phyloP scores from a whole-genome alignment of 1,140 invertebrate genomes.

The Pogonomyrmex barbatus region DNA sequence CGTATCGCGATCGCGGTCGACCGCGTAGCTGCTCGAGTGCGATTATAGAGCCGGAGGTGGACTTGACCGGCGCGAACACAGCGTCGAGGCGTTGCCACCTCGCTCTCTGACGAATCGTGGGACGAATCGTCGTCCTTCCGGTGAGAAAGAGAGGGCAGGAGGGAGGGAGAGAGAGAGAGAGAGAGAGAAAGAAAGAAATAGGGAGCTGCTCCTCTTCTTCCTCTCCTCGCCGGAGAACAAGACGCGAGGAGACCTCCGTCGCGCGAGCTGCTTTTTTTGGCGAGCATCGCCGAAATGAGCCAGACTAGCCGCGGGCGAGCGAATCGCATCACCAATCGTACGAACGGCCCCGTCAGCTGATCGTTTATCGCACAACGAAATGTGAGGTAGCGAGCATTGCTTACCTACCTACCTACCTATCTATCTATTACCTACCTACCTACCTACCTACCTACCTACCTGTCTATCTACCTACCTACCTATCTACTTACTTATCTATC shows the following conservation, averaged over 20 bases:
- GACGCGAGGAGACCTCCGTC: background rate
- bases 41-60: conserved; percentile 26
- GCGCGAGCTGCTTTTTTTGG: conserved; percentile 35
- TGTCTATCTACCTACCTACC: background rate
- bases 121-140: conserved; percentile 23
- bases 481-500: background rate
- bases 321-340: conserved; percentile 31
- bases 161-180: background rate
- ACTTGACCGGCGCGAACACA: conserved; percentile 47
- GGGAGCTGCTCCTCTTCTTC: no score
- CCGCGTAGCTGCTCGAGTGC: conserved; percentile 28
- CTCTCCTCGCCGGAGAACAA: background rate
- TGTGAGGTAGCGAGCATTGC: conserved; percentile 49
- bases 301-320: conserved; percentile 19
- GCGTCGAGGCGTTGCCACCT: conserved; percentile 59
- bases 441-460: background rate
- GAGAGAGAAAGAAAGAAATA: background rate
- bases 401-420: background rate
- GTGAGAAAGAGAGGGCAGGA: background rate
- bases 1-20: conserved; percentile 31
- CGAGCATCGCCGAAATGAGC: conserved; percentile 56
- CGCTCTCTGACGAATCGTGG: conserved; percentile 39
- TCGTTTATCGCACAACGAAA: conserved; percentile 62
- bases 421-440: background rate
- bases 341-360: conserved; percentile 70